Percentiles rank a stretch among this genome's conserved stretches.
Conservation (phyloP, 2,797 vertebrate genomes). For the Danio jaintianensis region DNA sequence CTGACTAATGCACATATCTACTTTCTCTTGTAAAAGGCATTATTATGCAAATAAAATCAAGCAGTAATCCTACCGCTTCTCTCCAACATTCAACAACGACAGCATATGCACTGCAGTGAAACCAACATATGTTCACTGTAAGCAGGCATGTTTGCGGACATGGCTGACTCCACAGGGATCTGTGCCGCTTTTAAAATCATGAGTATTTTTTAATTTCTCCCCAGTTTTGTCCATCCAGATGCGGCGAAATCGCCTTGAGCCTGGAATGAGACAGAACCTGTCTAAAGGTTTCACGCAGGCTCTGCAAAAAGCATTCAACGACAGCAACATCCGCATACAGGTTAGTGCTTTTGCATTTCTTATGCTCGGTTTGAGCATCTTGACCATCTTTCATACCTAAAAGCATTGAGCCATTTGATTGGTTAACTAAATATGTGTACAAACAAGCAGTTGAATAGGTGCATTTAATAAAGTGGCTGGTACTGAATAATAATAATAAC, state of each 20-base stretch:
- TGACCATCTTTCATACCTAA: too few species aligned
- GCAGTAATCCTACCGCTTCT: neutral
- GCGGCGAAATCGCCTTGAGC: conserved; percentile 82
- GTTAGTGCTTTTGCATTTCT: conserved; percentile 66
- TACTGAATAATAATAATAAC: neutral
- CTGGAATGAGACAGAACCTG: conserved; percentile 84
- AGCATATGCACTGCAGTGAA: conserved; percentile 10
- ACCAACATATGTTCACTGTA: conserved; percentile 19
- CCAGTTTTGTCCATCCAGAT: conserved; percentile 91
- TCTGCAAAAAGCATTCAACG: conserved; percentile 88
- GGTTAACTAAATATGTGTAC: too few species aligned
- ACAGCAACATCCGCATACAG: conserved; percentile 81
- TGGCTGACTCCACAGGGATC: neutral
- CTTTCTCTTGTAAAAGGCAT: neutral
- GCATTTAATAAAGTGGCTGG: neutral
- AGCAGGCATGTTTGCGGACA: neutral
- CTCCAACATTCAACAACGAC: neutral
- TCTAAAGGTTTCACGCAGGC: conserved; percentile 88
- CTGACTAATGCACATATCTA: neutral
- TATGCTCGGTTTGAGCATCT: neutral
- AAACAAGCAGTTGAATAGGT: too few species aligned
- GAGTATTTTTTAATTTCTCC: conserved; percentile 25
- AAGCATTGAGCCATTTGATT: too few species aligned
- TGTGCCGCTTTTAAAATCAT: conserved; percentile 18
- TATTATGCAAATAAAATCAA: neutral